Evolutionary conservation across 2,888 invertebrate genomes (phyloP).

Genomic region (Agonopterix arenella): DNA sequence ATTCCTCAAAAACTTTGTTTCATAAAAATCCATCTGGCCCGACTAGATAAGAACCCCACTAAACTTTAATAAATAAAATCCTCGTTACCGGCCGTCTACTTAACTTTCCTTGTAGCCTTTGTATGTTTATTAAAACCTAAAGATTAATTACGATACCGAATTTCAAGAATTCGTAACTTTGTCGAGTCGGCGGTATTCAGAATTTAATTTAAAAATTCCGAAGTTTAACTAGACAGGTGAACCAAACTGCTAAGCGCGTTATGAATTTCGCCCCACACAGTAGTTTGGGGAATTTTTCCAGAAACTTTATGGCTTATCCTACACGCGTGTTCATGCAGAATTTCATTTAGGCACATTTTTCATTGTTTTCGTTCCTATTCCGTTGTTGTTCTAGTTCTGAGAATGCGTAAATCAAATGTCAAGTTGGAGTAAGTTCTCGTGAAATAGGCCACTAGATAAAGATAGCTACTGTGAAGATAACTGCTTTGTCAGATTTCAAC

Average conservation of each 20-base stretch:
- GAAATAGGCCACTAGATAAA: neutral
- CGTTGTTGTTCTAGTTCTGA: too few relatives aligned
- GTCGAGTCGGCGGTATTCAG: conserved; percentile 58
- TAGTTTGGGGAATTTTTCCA: conserved; percentile 64
- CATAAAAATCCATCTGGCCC: neutral
- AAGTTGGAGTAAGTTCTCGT: neutral
- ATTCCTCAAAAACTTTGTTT: too few relatives aligned
- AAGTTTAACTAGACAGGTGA: conserved; percentile 75
- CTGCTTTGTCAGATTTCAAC: too few relatives aligned
- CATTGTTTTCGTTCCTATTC: conserved; percentile 11
- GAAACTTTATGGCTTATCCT: conserved; percentile 63
- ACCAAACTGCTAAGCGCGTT: conserved; percentile 70
- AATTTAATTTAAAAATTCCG: conserved; percentile 77
- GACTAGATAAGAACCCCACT: neutral
- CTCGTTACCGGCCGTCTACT: too few relatives aligned
- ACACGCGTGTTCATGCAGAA: conserved; percentile 44
- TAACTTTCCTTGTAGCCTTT: conserved; percentile 39
- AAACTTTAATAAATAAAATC: neutral
- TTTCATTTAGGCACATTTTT: conserved; percentile 26
- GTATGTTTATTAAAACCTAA: conserved; percentile 59
- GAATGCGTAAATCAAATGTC: neutral
- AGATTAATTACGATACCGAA: conserved; percentile 68
- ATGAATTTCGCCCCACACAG: conserved; percentile 65
- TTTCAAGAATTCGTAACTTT: conserved; percentile 71
- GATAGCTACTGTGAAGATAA: too few relatives aligned